Evolutionary conservation across 2,888 invertebrate species (phyloP).

Genomic region (Aplocera efformata): DNA sequence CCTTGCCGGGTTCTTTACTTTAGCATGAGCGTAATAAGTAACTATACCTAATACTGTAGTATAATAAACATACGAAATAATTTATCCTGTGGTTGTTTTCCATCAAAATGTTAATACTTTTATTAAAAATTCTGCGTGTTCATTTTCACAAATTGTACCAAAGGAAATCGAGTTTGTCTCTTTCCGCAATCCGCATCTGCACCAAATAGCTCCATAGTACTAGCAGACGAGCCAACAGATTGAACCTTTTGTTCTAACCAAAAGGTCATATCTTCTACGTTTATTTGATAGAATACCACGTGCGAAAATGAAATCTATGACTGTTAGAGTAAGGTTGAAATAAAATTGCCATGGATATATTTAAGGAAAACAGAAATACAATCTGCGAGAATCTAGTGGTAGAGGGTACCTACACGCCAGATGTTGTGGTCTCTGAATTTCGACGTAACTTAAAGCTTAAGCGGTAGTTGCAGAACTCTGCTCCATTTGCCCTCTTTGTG

Average conservation of each 20-base stretch:
- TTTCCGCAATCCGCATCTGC: constrained; percentile 65
- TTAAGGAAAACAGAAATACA: constrained; percentile 59
- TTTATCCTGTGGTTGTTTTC: no score
- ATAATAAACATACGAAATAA: no score
- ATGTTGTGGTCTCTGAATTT: constrained; percentile 75
- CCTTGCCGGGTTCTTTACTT: no score
- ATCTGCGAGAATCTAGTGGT: constrained; percentile 59
- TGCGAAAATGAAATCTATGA: constrained; percentile 34
- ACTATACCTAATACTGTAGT: no score
- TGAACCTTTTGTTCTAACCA: constrained; percentile 50
- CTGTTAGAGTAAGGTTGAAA: constrained; percentile 11
- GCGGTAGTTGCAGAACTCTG: constrained; percentile 43
- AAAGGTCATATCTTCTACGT: constrained; percentile 50
- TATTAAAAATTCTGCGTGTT: constrained; percentile 49
- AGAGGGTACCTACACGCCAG: constrained; percentile 57
- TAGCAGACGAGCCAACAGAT: constrained; percentile 70
- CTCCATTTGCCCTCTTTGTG: constrained; percentile 32
- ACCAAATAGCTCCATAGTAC: constrained; percentile 63
- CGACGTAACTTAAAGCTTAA: constrained; percentile 69
- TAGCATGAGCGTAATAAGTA: no score
- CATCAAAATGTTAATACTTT: no score
- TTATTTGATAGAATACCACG: constrained; percentile 29
- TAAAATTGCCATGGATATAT: constrained; percentile 2
- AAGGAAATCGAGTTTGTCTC: constrained; percentile 64
- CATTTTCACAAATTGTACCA: constrained; percentile 55